A percentile compares a stretch with the other conserved stretches of the same genome.
These are phyloP conservation scores for Pollenia labialis DNA, from an alignment of 2,888 invertebrate genomes.

Conservation along the genomic window DNA sequence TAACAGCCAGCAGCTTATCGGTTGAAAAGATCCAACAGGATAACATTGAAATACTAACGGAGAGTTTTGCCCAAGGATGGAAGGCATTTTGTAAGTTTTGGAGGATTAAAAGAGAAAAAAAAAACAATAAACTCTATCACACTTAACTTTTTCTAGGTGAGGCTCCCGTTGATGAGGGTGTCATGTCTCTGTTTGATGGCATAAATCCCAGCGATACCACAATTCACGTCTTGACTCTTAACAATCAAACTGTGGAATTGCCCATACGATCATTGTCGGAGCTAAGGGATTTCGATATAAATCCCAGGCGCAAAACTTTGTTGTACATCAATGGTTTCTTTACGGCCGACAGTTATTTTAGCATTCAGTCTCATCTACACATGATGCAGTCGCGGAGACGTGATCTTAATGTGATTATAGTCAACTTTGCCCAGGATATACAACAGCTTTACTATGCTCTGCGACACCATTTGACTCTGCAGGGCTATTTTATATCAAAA, in stretches of 20 bases:
- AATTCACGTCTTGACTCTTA: slow-evolving; percentile 79
- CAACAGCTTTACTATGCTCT: slow-evolving; percentile 80
- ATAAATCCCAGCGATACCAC: slow-evolving; percentile 81
- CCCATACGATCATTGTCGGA: slow-evolving; percentile 80
- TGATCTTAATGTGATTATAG: slow-evolving; percentile 80
- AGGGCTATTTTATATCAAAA: slow-evolving; percentile 79
- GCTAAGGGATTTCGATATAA: slow-evolving; percentile 80
- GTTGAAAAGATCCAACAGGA: slow-evolving; percentile 76
- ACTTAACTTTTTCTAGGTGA: slow-evolving; percentile 76
- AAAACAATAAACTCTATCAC: neutral
- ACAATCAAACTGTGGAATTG: slow-evolving; percentile 79
- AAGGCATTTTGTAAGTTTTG: slow-evolving; percentile 79
- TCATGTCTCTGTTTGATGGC: slow-evolving; percentile 80
- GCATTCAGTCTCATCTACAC: slow-evolving; percentile 79
- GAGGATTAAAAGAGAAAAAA: neutral
- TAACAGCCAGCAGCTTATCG: neutral
- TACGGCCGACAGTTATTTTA: slow-evolving; percentile 79
- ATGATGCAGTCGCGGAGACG: slow-evolving; percentile 77
- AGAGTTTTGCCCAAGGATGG: slow-evolving; percentile 79
- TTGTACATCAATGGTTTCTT: slow-evolving; percentile 81
- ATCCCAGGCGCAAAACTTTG: slow-evolving; percentile 78
- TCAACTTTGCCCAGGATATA: slow-evolving; percentile 79
- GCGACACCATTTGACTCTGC: slow-evolving; percentile 79
- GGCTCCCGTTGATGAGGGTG: slow-evolving; percentile 80
- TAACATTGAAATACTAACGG: slow-evolving; percentile 77